phyloP scores from a whole-genome alignment of 2,113 vertebrate species.

The Podarcis muralis region DNA sequence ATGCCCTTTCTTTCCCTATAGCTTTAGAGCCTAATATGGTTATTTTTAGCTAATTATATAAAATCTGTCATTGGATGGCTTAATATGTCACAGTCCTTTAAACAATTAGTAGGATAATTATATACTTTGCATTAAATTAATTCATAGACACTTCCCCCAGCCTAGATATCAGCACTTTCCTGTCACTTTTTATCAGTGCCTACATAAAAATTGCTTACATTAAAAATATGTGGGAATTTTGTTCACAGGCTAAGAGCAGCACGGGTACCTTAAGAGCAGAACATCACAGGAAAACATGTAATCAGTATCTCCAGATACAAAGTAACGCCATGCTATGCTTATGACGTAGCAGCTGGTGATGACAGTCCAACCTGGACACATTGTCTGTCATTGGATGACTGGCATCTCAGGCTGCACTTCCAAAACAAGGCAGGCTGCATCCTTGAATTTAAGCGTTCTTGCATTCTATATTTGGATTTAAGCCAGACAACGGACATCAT shows the following conservation, averaged over 20 bases:
- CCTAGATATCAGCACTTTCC: conserved; percentile 30
- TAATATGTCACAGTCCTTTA: conserved; percentile 39
- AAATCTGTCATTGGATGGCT: conserved; percentile 22
- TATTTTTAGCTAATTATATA: conserved; percentile 1
- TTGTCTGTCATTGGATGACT: neutral
- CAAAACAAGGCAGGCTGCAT: neutral
- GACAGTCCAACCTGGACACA: neutral
- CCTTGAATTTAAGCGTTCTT: neutral
- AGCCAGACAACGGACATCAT: neutral
- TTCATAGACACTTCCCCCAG: neutral
- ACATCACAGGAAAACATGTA: neutral
- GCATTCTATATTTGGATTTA: neutral
- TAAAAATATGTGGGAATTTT: neutral
- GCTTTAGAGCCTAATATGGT: neutral
- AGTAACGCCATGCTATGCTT: neutral
- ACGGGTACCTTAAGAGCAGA: neutral
- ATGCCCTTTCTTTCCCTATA: neutral
- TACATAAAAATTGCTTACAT: neutral
- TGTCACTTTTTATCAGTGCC: neutral
- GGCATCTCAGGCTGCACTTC: neutral
- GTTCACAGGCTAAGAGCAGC: accelerated
- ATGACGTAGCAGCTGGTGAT: neutral
- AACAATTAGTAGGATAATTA: conserved; percentile 47
- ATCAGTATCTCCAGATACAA: neutral
- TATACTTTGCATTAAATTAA: conserved; percentile 24